These are phyloP conservation scores for Sarcophaga bullata DNA, from an alignment of 1,140 invertebrate species.

Conservation along the genomic window DNA sequence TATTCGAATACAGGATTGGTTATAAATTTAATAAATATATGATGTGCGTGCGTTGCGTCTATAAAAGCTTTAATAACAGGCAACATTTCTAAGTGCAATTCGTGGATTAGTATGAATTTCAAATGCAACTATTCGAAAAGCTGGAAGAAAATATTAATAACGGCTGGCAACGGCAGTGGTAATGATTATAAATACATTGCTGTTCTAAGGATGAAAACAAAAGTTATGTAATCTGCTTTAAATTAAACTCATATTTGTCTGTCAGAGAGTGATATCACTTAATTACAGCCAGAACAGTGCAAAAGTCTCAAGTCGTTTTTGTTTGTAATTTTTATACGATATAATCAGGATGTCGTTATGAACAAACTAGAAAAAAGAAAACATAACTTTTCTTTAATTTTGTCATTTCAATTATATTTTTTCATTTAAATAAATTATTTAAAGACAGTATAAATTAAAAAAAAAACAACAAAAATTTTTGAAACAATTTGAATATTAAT, in stretches of 20 bases:
- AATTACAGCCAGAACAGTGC: not conserved
- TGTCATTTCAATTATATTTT: too few species aligned
- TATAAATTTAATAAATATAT: too few species aligned
- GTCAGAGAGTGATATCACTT: not conserved
- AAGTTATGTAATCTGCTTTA: not conserved
- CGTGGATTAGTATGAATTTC: slow-evolving; percentile 24
- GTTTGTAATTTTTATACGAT: not conserved
- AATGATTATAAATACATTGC: too few species aligned
- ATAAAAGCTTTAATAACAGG: not conserved
- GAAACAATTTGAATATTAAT: too few species aligned
- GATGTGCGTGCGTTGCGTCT: too few species aligned
- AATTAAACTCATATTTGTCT: not conserved
- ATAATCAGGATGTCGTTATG: slow-evolving; percentile 15
- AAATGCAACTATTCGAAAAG: not conserved
- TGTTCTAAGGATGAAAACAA: not conserved
- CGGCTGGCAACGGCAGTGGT: too few species aligned
- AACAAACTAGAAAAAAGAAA: not conserved
- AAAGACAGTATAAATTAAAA: too few species aligned
- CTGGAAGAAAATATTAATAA: not conserved
- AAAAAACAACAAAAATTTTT: too few species aligned
- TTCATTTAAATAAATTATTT: too few species aligned
- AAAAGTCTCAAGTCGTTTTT: not conserved
- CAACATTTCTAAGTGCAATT: slow-evolving; percentile 15
- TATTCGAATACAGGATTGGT: too few species aligned
- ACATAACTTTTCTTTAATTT: too few species aligned